Evolutionary conservation across 2,888 invertebrate genomes (phyloP).

Genomic region (Pyrochroa serraticornis): DNA sequence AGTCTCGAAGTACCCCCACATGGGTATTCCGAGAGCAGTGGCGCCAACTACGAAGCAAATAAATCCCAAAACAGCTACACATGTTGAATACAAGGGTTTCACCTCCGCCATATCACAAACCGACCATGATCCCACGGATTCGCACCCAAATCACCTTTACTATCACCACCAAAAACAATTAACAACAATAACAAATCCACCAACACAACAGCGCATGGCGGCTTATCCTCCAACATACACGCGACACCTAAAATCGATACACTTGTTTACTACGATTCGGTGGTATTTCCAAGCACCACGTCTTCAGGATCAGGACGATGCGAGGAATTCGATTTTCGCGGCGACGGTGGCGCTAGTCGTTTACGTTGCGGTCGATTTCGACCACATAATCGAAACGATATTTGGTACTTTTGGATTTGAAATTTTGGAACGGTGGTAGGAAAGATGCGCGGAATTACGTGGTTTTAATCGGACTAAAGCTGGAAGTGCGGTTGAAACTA

Average conservation of each 20-base stretch:
- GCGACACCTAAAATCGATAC: conserved; percentile 44
- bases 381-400: conserved; percentile 3
- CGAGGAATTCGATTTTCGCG: conserved; percentile 31
- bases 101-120: conserved; percentile 63
- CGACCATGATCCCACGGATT: conserved; percentile 38
- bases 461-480: conserved; percentile 45
- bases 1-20: conserved; percentile 85
- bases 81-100: conserved; percentile 72
- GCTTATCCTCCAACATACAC: conserved; percentile 32
- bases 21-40: conserved; percentile 81
- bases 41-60: conserved; percentile 82
- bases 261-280: conserved; percentile 37
- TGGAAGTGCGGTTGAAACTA: conserved; percentile 40
- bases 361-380: conserved; percentile 11
- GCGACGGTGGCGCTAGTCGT: not conserved
- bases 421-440: conserved; percentile 1
- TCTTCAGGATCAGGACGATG: conserved; percentile 6
- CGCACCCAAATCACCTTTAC: conserved; percentile 4
- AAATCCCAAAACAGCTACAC: conserved; percentile 74
- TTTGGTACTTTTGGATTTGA: no score
- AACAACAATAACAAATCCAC: conserved; percentile 23
- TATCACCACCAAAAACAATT: conserved; percentile 20
- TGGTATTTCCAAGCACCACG: conserved; percentile 23
- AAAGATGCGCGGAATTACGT: conserved; percentile 31
- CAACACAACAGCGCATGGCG: conserved; percentile 28